Percentiles rank a stretch among this genome's conserved stretches.
Conservation (phyloP, 2,888 invertebrate genomes). For the Apodemia hepburni region DNA sequence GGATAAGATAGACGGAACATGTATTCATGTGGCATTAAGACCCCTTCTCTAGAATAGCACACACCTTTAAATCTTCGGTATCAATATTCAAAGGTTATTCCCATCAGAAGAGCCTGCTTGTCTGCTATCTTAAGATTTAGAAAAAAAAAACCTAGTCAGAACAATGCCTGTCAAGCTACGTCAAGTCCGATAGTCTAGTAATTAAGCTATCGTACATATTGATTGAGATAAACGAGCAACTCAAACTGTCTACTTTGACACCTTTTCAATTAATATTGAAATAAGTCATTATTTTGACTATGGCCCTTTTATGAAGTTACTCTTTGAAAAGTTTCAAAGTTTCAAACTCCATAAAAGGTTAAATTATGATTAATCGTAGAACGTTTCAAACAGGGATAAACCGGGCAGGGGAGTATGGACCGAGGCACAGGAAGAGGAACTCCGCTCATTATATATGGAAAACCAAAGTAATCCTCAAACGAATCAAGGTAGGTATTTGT, state of each 20-base stretch:
- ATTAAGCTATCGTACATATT: background rate
- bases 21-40: too few species aligned
- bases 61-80: too few species aligned
- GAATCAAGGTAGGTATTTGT: conserved; percentile 80
- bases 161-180: too few species aligned
- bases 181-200: background rate
- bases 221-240: background rate
- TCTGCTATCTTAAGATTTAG: too few species aligned
- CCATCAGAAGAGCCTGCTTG: too few species aligned
- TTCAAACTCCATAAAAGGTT: conserved; percentile 23
- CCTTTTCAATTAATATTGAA: conserved; percentile 16
- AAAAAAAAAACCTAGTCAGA: too few species aligned
- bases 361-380: conserved; percentile 31
- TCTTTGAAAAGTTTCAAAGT: conserved; percentile 19
- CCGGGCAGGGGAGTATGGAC: conserved; percentile 84
- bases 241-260: background rate
- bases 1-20: too few species aligned
- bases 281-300: conserved; percentile 16
- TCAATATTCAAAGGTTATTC: too few species aligned
- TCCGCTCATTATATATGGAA: conserved; percentile 91
- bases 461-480: conserved; percentile 86
- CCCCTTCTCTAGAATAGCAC: too few species aligned
- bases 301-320: background rate
- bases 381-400: conserved; percentile 49
- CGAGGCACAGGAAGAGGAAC: conserved; percentile 93